Percentiles rank a stretch among this genome's conserved stretches.
phyloP scores from a whole-genome alignment of 2,888 invertebrate genomes.

The Apomyelois bistriatella region DNA sequence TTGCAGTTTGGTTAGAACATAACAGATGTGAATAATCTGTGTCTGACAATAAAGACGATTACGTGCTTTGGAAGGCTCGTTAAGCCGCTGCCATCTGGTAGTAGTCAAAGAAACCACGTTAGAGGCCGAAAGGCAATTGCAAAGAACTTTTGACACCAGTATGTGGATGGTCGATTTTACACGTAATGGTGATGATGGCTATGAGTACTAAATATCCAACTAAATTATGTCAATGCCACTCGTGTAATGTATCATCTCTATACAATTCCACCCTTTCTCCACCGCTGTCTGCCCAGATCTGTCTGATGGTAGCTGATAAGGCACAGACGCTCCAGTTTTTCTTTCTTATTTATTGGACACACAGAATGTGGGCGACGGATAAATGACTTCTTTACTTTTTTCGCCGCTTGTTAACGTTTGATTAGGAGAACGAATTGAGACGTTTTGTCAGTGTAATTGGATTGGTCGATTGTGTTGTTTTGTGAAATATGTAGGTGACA shows the following conservation, averaged over 20 bases:
- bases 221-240: too few relatives aligned
- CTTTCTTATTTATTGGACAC: constrained; percentile 72
- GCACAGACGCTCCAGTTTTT: constrained; percentile 65
- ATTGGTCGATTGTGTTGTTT: not conserved
- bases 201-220: too few relatives aligned
- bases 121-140: too few relatives aligned
- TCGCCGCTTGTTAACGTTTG: constrained; percentile 50
- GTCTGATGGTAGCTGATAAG: constrained; percentile 69
- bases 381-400: constrained; percentile 56
- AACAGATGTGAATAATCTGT: too few relatives aligned
- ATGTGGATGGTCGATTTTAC: too few relatives aligned
- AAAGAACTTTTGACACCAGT: too few relatives aligned
- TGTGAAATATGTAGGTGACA: constrained; percentile 1
- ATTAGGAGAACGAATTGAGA: constrained; percentile 42
- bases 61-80: too few relatives aligned
- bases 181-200: too few relatives aligned
- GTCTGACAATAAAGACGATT: too few relatives aligned
- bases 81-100: too few relatives aligned
- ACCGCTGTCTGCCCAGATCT: constrained; percentile 60
- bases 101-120: too few relatives aligned
- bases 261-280: constrained; percentile 28
- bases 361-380: constrained; percentile 66
- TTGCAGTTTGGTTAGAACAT: too few relatives aligned
- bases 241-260: constrained; percentile 34
- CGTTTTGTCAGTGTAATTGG: constrained; percentile 24